Base-by-base conservation (phyloP, 2,113 vertebrate species). In the Phocoena sinus region DNA sequence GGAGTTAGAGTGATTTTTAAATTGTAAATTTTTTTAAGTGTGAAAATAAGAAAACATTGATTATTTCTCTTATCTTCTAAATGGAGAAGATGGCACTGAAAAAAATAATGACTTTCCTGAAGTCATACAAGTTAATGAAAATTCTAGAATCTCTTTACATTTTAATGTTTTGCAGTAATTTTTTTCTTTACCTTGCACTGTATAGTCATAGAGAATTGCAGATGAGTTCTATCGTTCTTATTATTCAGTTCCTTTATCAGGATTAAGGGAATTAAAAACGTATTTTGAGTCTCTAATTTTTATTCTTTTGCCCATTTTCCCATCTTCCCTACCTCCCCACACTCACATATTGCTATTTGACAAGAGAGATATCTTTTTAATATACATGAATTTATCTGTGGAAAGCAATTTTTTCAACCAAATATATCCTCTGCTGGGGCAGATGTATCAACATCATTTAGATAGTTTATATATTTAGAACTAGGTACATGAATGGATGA, bases 401-500 rank as follows among this genome's bases (percentile, higher is more conserved):
- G 95, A 70, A 36, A 77, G 5, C 2, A 71, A 73, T 41, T 47
- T 93, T 95, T 84, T 58, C 36, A 96, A 67, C 1, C 2, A 97
- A 96, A 92, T 89, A 17, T 81, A 65, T 79, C 88, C 77, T 95
- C 44, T 84, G 53, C 68, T 94, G 73, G 95, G 68, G 96, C 21
- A 26, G 28, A 89, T 1, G 0, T 82, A n/a, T 94, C 53, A 88
- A 31, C 33, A 58, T 79, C n/a, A 95, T 67, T 91, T 96, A 77
- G 50, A 17, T 94, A 50, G 28, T 1, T 68, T 95, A 84, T 92
- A 95, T 97, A 95, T 89, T 95, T 96, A 97, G 77, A 87, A 96
- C 18, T 5, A 95, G 63, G 28, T 91, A 58, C 7, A 82, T 1
- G 33, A 97, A 98, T 79, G 28, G 63, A 65, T 95, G 31, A 94